Base-by-base conservation (phyloP, 2,113 vertebrate genomes). In the Hiodon alosoides region DNA sequence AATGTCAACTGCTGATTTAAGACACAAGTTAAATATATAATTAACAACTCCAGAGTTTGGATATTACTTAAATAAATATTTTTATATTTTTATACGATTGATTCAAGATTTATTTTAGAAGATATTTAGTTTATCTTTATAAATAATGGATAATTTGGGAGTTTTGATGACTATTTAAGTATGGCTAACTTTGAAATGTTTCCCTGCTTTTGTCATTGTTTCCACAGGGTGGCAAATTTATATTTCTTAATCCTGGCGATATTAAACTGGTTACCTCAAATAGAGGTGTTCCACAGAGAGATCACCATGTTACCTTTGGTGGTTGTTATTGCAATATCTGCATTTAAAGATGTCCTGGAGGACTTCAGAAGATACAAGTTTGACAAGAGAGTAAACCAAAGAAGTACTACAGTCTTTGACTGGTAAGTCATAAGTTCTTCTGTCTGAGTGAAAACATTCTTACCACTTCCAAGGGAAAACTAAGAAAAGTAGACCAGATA, bases 241-340 rank as follows among this genome's bases (percentile, higher is more conserved):
- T 93, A 89, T 64, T 92, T 92, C 74, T 77, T 93, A 1, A 85
- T 92, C 52, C 85, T 93, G 82, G 84, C 78, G 54, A 50, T 90
- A 79, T 82, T 94, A 77, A 93, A 90, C 82, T 92, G 86, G 85
- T 79, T 93, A 7, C 90, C 91, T 6, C 82, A 82, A 77, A 70
- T 90, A 55, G 87, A 91, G 80, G 86, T 86, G 5, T 94, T 93
- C 83, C 89, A 91, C 62, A 85, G 76, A 50, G 89, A 91, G 67
- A 88, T 93, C 57, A 88, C 84, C 0, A 78, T 90, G 87, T 46
- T 93, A 14, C 91, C 90, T 11, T 17, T 94, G 79, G 48, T 76
- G 65, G 16, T 81, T 47, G 86, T 93, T n/a, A 82, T 93, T 48
- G 73, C 84, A 67, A 51, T 86, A 76, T 87, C 86, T 68, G 86